These are phyloP conservation scores for Hippopotamus amphibius DNA, from an alignment of 2,113 vertebrate species.

Conservation along the genomic window DNA sequence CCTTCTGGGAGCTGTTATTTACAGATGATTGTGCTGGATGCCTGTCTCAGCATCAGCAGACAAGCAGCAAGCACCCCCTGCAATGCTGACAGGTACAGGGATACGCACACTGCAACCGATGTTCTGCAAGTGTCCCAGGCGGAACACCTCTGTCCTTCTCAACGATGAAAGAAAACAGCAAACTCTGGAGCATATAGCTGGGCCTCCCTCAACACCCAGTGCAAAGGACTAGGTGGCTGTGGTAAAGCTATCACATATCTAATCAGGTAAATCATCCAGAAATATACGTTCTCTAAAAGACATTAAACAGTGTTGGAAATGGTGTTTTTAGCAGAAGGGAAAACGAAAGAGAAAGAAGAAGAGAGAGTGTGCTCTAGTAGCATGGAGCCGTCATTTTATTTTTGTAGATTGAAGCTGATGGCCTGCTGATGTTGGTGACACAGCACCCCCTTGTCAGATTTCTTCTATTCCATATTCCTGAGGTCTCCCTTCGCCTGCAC, in stretches of 20 bases:
- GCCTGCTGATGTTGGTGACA: rapidly evolving
- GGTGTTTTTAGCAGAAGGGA: neutral
- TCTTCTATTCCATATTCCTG: neutral
- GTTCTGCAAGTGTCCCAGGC: neutral
- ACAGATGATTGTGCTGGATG: neutral
- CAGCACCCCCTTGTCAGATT: rapidly evolving
- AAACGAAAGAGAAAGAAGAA: neutral
- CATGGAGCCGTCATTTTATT: too few species aligned
- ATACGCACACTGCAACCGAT: rapidly evolving
- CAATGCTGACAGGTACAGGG: neutral
- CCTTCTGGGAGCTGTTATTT: neutral
- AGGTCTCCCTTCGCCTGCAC: neutral
- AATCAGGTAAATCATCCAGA: neutral
- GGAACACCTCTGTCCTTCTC: too few species aligned
- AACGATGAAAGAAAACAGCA: rapidly evolving
- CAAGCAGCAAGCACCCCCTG: too few species aligned
- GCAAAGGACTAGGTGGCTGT: neutral
- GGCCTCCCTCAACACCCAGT: too few species aligned
- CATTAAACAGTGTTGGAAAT: neutral
- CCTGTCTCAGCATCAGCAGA: too few species aligned
- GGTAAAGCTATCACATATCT: neutral
- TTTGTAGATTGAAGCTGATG: too few species aligned
- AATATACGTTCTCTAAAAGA: neutral
- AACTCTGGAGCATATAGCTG: too few species aligned
- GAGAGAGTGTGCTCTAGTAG: too few species aligned